A percentile compares a stretch with the other conserved stretches of the same genome.
phyloP scores from a whole-genome alignment of 1,140 invertebrate species.

The Magallana angulata region DNA sequence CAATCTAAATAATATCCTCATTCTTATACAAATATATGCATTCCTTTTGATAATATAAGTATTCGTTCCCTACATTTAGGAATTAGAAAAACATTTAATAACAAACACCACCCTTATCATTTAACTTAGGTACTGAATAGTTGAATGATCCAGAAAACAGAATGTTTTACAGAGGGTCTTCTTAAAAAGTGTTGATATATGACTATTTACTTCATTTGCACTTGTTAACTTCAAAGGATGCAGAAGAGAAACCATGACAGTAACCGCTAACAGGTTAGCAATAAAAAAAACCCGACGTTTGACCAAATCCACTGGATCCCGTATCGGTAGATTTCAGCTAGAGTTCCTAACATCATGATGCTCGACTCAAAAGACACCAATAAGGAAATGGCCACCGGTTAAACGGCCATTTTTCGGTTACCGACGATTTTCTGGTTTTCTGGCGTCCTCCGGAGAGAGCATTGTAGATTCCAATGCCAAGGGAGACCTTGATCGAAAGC shows the following conservation, averaged over 20 bases:
- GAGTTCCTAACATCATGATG: constrained; percentile 66
- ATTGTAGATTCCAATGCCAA: constrained; percentile 89
- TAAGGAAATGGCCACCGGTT: constrained; percentile 78
- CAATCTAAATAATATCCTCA: no score
- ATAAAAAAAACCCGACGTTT: constrained; percentile 56
- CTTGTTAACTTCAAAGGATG: constrained; percentile 76
- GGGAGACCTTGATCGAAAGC: constrained; percentile 67
- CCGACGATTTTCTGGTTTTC: constrained; percentile 90
- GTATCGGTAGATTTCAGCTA: constrained; percentile 66
- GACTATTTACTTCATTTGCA: constrained; percentile 74
- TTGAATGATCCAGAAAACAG: no score
- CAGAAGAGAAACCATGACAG: constrained; percentile 74
- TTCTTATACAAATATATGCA: no score
- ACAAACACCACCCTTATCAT: no score
- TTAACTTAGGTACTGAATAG: no score
- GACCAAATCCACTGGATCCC: constrained; percentile 61
- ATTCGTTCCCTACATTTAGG: no score
- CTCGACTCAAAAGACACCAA: constrained; percentile 68
- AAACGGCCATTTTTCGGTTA: constrained; percentile 86
- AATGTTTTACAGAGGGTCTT: no score
- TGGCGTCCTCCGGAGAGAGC: constrained; percentile 90
- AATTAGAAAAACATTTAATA: no score
- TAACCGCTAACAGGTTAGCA: constrained; percentile 66
- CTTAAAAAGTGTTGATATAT: no score
- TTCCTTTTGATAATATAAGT: no score